These are phyloP conservation scores for Porites evermanni DNA, from an alignment of 92 coral and sea anemone species.

Conservation along the genomic window DNA sequence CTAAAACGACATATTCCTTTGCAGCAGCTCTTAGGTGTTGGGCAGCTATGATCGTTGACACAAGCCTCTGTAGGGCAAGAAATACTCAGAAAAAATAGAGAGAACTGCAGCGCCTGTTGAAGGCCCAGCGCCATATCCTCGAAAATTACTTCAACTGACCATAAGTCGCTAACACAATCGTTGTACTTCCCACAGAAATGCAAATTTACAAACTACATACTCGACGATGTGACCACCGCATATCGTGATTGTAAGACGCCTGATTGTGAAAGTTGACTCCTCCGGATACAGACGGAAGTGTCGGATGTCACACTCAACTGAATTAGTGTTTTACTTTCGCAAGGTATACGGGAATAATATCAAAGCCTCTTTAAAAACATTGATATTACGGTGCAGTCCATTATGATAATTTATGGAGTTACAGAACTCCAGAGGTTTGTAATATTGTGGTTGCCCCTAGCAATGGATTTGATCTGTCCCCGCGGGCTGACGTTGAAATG, in stretches of 20 bases:
- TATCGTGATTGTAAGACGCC: background rate
- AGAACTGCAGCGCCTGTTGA: background rate
- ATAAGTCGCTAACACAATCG: background rate
- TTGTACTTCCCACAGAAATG: slow-evolving; percentile 16
- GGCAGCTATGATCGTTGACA: slow-evolving; percentile 16
- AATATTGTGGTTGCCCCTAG: background rate
- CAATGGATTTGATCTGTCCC: background rate
- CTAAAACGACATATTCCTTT: slow-evolving; percentile 41
- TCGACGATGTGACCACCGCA: background rate
- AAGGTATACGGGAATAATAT: background rate
- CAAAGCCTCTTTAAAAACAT: background rate
- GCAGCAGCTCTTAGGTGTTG: slow-evolving; percentile 34
- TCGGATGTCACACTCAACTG: background rate
- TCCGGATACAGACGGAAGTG: background rate
- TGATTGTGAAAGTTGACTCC: background rate
- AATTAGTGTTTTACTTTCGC: background rate
- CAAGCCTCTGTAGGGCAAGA: slow-evolving; percentile 19
- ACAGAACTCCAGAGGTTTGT: background rate
- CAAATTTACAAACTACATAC: slow-evolving; percentile 16
- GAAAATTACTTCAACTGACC: background rate
- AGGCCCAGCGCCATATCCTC: slow-evolving; percentile 12
- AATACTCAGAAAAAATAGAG: background rate
- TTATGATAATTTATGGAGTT: background rate
- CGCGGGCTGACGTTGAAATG: background rate
- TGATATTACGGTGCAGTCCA: background rate